Evolutionary conservation across 1,140 invertebrate genomes (phyloP).

Genomic region (Solenopsis invicta): DNA sequence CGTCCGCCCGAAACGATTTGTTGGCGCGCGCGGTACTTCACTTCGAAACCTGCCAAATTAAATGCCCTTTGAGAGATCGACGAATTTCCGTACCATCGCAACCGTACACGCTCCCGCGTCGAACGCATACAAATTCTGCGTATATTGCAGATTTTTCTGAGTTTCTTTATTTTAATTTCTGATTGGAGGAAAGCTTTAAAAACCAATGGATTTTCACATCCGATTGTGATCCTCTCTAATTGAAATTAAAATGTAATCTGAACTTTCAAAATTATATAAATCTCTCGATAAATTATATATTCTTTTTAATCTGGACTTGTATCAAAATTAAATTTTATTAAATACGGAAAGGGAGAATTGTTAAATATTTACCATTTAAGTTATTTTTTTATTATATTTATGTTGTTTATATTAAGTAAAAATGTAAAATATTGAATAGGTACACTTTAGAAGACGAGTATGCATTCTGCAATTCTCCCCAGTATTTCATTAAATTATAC

Average conservation of each 20-base stretch:
- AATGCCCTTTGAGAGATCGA: slow-evolving; percentile 65
- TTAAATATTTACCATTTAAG: too few species aligned
- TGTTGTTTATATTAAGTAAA: too few species aligned
- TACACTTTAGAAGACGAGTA: background rate
- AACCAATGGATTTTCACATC: background rate
- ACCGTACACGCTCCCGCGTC: slow-evolving; percentile 31
- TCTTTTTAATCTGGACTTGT: background rate
- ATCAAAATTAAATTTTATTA: background rate
- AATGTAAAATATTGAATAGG: too few species aligned
- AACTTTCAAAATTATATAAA: background rate
- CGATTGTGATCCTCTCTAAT: too few species aligned
- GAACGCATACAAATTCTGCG: slow-evolving; percentile 25
- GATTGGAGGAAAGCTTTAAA: slow-evolving; percentile 6
- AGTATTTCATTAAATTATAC: background rate
- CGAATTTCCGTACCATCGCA: slow-evolving; percentile 65
- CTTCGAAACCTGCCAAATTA: slow-evolving; percentile 69
- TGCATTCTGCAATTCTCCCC: background rate
- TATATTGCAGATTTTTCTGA: slow-evolving; percentile 2
- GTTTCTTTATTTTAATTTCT: background rate
- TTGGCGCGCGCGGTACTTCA: slow-evolving; percentile 66
- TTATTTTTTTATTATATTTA: too few species aligned
- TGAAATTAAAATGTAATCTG: slow-evolving; percentile 12
- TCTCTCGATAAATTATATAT: background rate
- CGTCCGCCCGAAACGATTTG: slow-evolving; percentile 75
- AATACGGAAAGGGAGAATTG: background rate